These are phyloP conservation scores for Drepanosiphum platanoidis DNA, from an alignment of 2,888 invertebrate species.

Conservation along the genomic window DNA sequence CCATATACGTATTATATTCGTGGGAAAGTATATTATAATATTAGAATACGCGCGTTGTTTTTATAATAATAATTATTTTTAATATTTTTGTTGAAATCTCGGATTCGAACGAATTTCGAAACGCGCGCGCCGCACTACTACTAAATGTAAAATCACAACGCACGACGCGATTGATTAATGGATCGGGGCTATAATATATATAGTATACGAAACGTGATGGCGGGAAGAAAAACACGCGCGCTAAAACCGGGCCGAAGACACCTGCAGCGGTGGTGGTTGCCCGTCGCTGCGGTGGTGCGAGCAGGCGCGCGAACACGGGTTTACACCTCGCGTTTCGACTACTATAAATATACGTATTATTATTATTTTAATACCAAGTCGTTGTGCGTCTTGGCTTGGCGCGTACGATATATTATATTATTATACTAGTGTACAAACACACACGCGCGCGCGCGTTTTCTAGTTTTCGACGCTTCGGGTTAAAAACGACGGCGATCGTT, in stretches of 20 bases:
- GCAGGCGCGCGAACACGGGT: constrained; percentile 20
- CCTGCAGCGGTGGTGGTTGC: constrained; percentile 4
- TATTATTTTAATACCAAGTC: not conserved
- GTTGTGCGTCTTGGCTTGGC: too few species aligned
- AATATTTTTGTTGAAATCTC: not conserved
- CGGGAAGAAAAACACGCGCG: not conserved
- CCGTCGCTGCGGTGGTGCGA: not conserved
- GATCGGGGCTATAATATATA: not conserved
- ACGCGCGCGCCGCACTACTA: not conserved
- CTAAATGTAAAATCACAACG: not conserved
- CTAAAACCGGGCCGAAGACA: constrained; percentile 26
- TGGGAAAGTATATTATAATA: not conserved
- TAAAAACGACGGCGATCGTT: constrained; percentile 8
- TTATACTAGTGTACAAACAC: too few species aligned
- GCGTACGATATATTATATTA: not conserved
- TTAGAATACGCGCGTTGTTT: not conserved
- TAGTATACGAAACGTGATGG: constrained; percentile 23
- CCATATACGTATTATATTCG: not conserved
- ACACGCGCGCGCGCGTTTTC: not conserved
- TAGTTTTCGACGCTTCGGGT: constrained; percentile 52
- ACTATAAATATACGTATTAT: not conserved
- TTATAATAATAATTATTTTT: too few species aligned
- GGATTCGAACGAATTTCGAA: not conserved
- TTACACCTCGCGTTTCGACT: constrained; percentile 20
- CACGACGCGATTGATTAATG: constrained; percentile 16